phyloP scores from a whole-genome alignment of 1,140 invertebrate genomes.

The Drosophila repleta region DNA sequence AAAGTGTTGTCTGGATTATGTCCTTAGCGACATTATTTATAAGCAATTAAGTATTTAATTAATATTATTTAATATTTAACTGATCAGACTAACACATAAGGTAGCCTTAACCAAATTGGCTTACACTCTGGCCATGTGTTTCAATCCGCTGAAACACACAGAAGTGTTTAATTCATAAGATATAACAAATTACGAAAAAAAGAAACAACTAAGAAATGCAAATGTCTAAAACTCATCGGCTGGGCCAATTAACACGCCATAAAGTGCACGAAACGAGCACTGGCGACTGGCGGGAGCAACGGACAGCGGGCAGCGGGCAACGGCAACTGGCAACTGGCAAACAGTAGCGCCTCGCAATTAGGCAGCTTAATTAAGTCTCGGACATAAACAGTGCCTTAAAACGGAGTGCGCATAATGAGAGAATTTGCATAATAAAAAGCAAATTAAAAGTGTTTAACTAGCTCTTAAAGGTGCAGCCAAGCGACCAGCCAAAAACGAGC shows the following conservation, averaged over 20 bases:
- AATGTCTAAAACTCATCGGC: constrained; percentile 34
- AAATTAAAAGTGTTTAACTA: constrained; percentile 50
- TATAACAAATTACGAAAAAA: constrained; percentile 21
- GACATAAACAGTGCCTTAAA: constrained; percentile 55
- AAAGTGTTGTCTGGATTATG: no score
- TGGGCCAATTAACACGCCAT: constrained; percentile 42
- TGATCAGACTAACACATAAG: no score
- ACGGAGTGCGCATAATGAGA: constrained; percentile 60
- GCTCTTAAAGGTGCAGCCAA: constrained; percentile 48
- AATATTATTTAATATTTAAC: no score
- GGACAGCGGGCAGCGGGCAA: background rate
- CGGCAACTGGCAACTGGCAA: constrained; percentile 34
- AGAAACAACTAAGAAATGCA: constrained; percentile 5
- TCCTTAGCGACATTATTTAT: no score
- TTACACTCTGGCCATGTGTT: background rate
- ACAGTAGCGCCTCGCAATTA: constrained; percentile 75
- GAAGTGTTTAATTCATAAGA: constrained; percentile 17
- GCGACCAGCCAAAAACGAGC: constrained; percentile 19
- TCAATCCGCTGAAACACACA: constrained; percentile 43
- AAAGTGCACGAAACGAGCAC: constrained; percentile 31
- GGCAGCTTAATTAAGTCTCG: constrained; percentile 69
- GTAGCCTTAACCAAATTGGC: background rate
- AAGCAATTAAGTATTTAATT: no score
- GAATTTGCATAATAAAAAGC: constrained; percentile 77
- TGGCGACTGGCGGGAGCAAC: no score